Percentiles rank a stretch among this genome's conserved stretches.
Evolutionary conservation across 1,140 invertebrate species (phyloP).

Genomic region (Orchestia grillus): DNA sequence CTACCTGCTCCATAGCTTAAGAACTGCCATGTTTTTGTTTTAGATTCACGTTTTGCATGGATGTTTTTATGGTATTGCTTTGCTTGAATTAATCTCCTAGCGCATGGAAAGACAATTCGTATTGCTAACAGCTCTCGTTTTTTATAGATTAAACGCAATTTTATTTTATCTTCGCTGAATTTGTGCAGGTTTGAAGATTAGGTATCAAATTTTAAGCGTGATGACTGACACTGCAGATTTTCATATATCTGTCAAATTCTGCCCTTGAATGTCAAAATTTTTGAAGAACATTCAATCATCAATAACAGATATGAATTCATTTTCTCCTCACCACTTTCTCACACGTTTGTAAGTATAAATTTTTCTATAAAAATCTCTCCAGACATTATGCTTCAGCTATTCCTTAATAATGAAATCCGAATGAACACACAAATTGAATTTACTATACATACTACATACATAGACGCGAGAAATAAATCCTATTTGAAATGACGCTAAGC

Average conservation of each 20-base stretch:
- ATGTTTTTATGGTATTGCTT: neutral
- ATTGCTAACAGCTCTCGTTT: neutral
- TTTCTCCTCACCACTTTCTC: neutral
- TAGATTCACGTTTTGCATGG: neutral
- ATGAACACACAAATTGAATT: neutral
- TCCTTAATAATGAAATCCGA: neutral
- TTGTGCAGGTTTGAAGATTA: neutral
- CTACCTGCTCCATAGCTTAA: neutral
- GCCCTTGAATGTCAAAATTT: neutral
- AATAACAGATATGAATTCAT: neutral
- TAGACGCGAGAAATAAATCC: neutral
- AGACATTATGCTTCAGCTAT: neutral
- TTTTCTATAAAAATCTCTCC: neutral
- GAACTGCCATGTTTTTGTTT: neutral
- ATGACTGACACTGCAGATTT: neutral
- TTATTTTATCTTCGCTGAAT: neutral
- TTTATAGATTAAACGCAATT: neutral
- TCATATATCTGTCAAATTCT: constrained; percentile 60
- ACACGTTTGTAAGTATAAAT: neutral
- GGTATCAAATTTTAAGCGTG: neutral
- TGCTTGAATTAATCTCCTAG: neutral
- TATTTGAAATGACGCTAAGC: neutral
- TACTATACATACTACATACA: no score
- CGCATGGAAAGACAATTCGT: neutral
- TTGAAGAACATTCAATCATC: neutral